Evolutionary conservation across 2,888 invertebrate species (phyloP).

Genomic region (Caenorhabditis sp.): DNA sequence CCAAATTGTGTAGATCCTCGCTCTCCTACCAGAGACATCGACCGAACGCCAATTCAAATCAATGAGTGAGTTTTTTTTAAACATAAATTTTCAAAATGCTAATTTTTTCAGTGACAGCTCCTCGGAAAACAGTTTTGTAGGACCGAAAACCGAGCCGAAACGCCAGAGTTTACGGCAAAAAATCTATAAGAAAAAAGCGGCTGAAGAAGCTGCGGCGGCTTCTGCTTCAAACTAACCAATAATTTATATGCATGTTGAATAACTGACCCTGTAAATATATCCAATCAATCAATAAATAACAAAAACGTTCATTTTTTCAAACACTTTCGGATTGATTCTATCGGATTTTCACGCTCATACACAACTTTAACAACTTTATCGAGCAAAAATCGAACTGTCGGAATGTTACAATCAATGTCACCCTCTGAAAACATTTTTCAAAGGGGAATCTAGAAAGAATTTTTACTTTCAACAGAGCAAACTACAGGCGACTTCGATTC

Average conservation of each 20-base stretch:
- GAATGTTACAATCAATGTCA: neutral
- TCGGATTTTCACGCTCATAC: neutral
- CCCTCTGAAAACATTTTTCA: neutral
- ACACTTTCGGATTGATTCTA: neutral
- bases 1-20: conserved; percentile 45
- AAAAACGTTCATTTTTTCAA: neutral
- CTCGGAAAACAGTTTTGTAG: conserved; percentile 4
- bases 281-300: neutral
- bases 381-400: neutral
- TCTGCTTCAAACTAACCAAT: neutral
- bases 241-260: neutral
- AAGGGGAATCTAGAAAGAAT: too few relatives aligned
- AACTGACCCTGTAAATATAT: neutral
- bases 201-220: neutral
- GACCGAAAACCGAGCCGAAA: conserved; percentile 3
- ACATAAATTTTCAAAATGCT: neutral
- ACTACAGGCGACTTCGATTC: neutral
- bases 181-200: conserved; percentile 24
- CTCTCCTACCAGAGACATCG: conserved; percentile 49
- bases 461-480: too few relatives aligned
- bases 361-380: neutral
- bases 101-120: neutral
- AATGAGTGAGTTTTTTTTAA: conserved; percentile 23
- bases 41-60: conserved; percentile 52
- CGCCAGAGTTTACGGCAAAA: conserved; percentile 32